Evolutionary conservation across 2,888 invertebrate species (phyloP), one percentile per base, ranked within the genome.

Genomic region (Drosophila yooni): DNA sequence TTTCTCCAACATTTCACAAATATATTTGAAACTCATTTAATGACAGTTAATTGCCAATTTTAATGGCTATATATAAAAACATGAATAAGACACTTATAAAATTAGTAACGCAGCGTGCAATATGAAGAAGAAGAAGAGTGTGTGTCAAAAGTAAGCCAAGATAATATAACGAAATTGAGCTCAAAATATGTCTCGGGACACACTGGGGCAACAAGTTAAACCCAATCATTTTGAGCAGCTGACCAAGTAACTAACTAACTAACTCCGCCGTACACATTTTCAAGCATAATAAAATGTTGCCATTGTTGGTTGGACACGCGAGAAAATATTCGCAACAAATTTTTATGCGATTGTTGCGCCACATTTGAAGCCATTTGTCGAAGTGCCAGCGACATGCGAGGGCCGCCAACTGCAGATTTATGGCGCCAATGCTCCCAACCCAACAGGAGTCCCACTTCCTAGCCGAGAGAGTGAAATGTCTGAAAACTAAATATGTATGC

Each of bases 331-430:
- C 18, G 27, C 15, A 7, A 4, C 27, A 53, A 73, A 81, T 61
- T 82, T 69, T 73, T 72, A 78, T 77, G 78, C 62, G 82, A 79
- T 64, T 68, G 67, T 79, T 79, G 78, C 68, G 78, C 81, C 67
- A 81, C 65, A 73, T 79, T 72, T 72, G 72, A 57, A 72, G 72
- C 48, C 78, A 79, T 81, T 79, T 79, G 82, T 77, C 59, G 71
- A 81, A 72, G 72, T 81, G 81, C 67, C 68, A 54, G 70, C 68
- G 70, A 68, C 68, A 68, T 54, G 46, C 60, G 71, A 58, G 64
- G 29, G 64, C 31, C 63, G 27, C 31, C 33, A 61, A 71, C 53
- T 56, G 65, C 68, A 61, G 78, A 79, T 81, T 77, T 78, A 78
- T 78, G 81, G 81, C 78, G 77, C 81, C 81, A 78, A 38, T 66